Evolutionary conservation across 2,113 vertebrate genomes (phyloP), one percentile per base, ranked within the genome.

Genomic region (Phrynocephalus versicolor): DNA sequence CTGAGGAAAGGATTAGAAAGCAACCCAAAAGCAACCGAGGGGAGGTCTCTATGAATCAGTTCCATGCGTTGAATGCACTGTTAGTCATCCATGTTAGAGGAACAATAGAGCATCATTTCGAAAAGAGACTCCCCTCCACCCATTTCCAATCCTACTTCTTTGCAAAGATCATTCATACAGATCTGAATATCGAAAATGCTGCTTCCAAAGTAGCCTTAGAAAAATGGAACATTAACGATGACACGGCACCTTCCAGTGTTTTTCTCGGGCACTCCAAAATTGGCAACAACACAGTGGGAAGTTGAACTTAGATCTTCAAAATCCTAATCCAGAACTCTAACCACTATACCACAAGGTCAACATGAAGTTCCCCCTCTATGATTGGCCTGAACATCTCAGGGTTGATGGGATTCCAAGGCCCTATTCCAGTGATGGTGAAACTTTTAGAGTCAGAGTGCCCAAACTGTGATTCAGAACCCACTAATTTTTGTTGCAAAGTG

Each of bases 81-180:
- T 12, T 78, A 89, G 81, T 76, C 87, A 19, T 55, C 39, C 39
- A 74, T 84, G 71, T 74, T 87, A 67, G 84, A 16, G 65, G 84
- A 67, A 79, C 69, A 88, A 1, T 71, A 84, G 81, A 37, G 60
- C 27, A 58, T 74, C 23, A n/a, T 35, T 74, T 35, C 37, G 41
- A 30, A 73, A 16, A 70, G 25, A 64, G 39, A 37, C 41, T 12
- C 30, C 7, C 74, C n/a, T 18, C 45, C n/a, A n/a, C n/a, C 55
- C 16, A 35, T 33, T 33, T 57, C 45, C 18, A 41, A 65, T 19
- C 39, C 35, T 37, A 18, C 4, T 64, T 39, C 4, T 73, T 80
- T 65, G 23, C 55, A 67, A 25, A 35, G 27, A 74, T 30, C 37
- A n/a, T 73, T 79, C 27, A 85, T 73, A 57, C 25, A 39, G 51